Conservation (phyloP, 2,888 invertebrate genomes). For the Pedicia rivosa region DNA sequence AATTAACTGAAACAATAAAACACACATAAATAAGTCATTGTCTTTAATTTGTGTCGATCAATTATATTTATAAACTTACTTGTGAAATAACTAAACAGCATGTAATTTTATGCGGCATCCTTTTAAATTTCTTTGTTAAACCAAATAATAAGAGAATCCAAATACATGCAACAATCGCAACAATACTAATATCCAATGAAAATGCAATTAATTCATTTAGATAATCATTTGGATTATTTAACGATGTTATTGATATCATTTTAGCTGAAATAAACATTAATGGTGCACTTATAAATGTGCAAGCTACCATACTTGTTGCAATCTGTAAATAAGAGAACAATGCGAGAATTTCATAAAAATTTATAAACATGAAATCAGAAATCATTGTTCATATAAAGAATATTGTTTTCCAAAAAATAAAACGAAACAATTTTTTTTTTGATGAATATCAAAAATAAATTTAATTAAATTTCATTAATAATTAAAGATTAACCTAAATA, state of each 20-base stretch:
- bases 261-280: constrained; percentile 91
- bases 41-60: no score
- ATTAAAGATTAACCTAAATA: no score
- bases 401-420: no score
- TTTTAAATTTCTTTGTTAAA: constrained; percentile 55
- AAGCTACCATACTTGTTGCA: constrained; percentile 86
- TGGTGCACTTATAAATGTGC: constrained; percentile 87
- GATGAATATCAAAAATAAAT: no score
- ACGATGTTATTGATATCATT: constrained; percentile 66
- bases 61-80: no score
- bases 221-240: constrained; percentile 49
- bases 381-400: no score
- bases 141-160: constrained; percentile 65
- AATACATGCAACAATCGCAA: constrained; percentile 56
- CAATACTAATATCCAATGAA: constrained; percentile 69
- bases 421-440: no score
- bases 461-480: no score
- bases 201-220: constrained; percentile 60
- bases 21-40: no score
- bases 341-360: no score
- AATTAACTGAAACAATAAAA: constrained; percentile 33
- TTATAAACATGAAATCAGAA: no score
- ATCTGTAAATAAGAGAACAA: constrained; percentile 41
- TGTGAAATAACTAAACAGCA: constrained; percentile 63
- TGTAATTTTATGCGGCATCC: constrained; percentile 71